Conservation (phyloP, 2,888 invertebrate genomes). For the Fragum fragum region DNA sequence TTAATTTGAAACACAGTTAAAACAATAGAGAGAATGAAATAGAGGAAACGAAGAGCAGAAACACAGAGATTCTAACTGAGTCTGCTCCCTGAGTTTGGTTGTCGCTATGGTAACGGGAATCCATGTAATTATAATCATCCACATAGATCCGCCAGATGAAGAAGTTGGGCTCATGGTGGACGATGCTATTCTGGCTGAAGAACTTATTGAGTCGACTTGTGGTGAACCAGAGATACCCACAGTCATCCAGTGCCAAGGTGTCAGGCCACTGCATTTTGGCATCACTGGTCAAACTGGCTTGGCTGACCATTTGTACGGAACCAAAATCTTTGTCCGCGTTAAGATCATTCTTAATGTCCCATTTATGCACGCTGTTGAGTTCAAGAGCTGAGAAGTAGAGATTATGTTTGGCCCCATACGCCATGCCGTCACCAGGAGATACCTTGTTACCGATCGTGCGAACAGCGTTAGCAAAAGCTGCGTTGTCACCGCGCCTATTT, state of each 20-base stretch:
- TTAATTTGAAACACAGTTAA: too few species aligned
- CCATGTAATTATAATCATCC: constrained; percentile 66
- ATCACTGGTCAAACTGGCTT: constrained; percentile 60
- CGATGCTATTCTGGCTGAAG: constrained; percentile 57
- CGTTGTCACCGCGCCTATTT: constrained; percentile 28
- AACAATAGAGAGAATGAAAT: background rate
- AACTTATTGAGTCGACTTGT: constrained; percentile 69
- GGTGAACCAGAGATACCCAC: constrained; percentile 72
- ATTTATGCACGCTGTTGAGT: constrained; percentile 62
- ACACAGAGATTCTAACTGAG: background rate
- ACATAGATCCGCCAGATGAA: constrained; percentile 68
- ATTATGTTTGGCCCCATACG: constrained; percentile 59
- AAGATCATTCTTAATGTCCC: constrained; percentile 51
- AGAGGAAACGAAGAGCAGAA: background rate
- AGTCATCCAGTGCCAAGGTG: constrained; percentile 64
- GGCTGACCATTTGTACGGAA: constrained; percentile 35
- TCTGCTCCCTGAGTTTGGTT: constrained; percentile 4
- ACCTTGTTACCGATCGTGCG: constrained; percentile 63
- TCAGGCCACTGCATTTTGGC: constrained; percentile 70
- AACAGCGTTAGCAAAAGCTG: constrained; percentile 56
- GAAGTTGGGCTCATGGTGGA: constrained; percentile 64
- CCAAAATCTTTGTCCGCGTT: constrained; percentile 37
- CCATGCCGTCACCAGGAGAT: constrained; percentile 68
- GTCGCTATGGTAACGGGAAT: constrained; percentile 14
- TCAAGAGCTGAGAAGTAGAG: constrained; percentile 67